These are phyloP conservation scores for Pristiophorus japonicus DNA, from an alignment of 2,113 vertebrate species.

Conservation along the genomic window DNA sequence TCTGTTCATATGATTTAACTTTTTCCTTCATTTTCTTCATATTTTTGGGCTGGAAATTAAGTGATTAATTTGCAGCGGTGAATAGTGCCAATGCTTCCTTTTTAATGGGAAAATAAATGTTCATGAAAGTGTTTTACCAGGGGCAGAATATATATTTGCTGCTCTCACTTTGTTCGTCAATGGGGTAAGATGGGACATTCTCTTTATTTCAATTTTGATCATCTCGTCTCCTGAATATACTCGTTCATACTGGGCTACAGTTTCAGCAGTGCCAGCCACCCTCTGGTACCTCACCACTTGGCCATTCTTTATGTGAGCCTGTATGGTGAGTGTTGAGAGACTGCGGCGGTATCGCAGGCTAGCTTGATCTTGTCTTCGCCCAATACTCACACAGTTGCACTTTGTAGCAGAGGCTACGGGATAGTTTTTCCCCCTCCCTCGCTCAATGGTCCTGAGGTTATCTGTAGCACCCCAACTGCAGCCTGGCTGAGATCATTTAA, in stretches of 20 bases:
- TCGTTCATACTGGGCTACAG: not conserved
- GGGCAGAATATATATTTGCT: too few relatives aligned
- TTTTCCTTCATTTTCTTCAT: not conserved
- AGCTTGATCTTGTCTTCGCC: not conserved
- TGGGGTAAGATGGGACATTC: not conserved
- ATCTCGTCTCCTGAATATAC: not conserved
- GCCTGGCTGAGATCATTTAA: not conserved
- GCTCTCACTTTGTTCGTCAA: not conserved
- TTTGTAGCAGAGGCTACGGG: not conserved
- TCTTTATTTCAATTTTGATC: not conserved
- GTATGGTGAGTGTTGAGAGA: not conserved
- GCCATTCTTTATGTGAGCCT: not conserved
- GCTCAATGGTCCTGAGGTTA: too few relatives aligned
- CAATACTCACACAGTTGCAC: not conserved
- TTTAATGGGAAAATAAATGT: not conserved
- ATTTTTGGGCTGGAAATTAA: not conserved
- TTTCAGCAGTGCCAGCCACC: not conserved
- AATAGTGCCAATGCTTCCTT: not conserved
- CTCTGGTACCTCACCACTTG: not conserved
- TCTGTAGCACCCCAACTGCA: not conserved
- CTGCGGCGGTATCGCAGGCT: not conserved
- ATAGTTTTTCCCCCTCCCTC: not conserved
- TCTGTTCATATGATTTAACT: not conserved
- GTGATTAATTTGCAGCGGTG: not conserved
- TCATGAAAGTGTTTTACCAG: not conserved